A percentile compares a stretch with the other conserved stretches of the same genome.
Conservation (phyloP, 2,797 vertebrate species). For the Cottoperca gobio region DNA sequence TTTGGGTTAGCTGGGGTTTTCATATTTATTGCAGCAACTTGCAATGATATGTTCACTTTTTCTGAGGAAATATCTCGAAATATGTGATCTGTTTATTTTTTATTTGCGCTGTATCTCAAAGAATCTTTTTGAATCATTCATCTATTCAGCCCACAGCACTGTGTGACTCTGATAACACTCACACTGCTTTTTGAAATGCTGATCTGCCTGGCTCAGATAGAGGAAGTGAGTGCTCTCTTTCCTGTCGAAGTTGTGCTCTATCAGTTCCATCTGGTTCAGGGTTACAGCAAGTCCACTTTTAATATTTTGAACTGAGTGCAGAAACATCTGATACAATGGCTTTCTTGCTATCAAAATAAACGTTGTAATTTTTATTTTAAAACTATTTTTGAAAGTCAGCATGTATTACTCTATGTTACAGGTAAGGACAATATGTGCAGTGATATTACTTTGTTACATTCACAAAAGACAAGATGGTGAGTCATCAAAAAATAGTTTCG, state of each 20-base stretch:
- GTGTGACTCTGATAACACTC: slow-evolving; percentile 7
- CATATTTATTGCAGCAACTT: background rate
- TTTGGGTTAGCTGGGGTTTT: too few relatives aligned
- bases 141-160: background rate
- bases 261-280: background rate
- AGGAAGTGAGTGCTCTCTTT: slow-evolving; percentile 28
- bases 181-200: slow-evolving; percentile 19
- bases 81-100: slow-evolving; percentile 10
- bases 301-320: slow-evolving; percentile 1
- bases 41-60: background rate
- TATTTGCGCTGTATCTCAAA: slow-evolving; percentile 14
- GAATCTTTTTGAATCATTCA: slow-evolving; percentile 24
- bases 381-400: background rate
- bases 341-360: background rate
- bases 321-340: background rate
- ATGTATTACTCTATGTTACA: background rate
- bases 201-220: slow-evolving; percentile 9
- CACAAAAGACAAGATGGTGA: slow-evolving; percentile 14
- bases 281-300: background rate
- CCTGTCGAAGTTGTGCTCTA: slow-evolving; percentile 7
- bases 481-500: slow-evolving; percentile 6
- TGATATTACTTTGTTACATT: background rate
- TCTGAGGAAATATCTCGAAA: background rate
- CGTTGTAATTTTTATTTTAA: background rate
- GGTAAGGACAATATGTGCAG: background rate